These are phyloP conservation scores for Brachyptera risi DNA, from an alignment of 2,888 invertebrate species.

Conservation along the genomic window DNA sequence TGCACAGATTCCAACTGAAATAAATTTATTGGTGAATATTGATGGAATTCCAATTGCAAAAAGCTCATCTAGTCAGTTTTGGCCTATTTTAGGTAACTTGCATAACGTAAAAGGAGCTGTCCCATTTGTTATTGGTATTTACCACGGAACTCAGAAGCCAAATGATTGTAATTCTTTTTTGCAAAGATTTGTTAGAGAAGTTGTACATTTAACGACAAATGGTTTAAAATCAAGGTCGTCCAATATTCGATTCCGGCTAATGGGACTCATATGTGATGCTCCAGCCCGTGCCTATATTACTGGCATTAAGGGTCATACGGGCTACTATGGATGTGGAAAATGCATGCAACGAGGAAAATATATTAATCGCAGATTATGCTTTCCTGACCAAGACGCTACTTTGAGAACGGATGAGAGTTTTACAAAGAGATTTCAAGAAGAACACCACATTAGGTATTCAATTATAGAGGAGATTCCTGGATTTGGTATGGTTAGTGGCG, in stretches of 20 bases:
- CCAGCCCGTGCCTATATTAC: constrained; percentile 31
- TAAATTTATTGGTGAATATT: constrained; percentile 10
- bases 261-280: constrained; percentile 30
- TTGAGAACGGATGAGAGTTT: constrained; percentile 29
- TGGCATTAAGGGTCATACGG: constrained; percentile 22
- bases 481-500: constrained; percentile 9
- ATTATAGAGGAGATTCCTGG: background rate
- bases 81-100: constrained; percentile 31
- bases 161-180: constrained; percentile 25
- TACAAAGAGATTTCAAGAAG: constrained; percentile 1
- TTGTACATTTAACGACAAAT: constrained; percentile 1
- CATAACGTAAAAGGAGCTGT: background rate
- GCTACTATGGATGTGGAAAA: constrained; percentile 29
- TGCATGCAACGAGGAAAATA: constrained; percentile 24
- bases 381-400: background rate
- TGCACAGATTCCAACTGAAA: background rate
- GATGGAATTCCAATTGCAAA: constrained; percentile 33
- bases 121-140: constrained; percentile 27
- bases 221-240: constrained; percentile 15
- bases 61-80: constrained; percentile 30
- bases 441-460: constrained; percentile 27
- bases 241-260: constrained; percentile 13
- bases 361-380: constrained; percentile 21
- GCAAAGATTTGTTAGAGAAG: constrained; percentile 26
- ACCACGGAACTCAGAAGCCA: constrained; percentile 30